Evolutionary conservation across 2,888 invertebrate genomes (phyloP).

Genomic region (Eupeodes luniger): DNA sequence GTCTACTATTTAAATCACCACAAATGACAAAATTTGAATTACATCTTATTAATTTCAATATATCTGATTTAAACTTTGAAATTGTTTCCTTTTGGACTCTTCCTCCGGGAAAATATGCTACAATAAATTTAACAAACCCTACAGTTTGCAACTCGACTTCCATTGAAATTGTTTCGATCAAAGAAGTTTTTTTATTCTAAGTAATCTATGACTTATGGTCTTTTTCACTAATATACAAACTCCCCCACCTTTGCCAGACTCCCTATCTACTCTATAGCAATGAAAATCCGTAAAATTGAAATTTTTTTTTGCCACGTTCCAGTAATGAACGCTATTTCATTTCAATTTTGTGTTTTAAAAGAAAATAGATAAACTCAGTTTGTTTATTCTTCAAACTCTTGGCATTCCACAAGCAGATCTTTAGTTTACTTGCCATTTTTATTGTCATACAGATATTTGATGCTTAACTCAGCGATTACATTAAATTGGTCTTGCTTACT

Average conservation of each 20-base stretch:
- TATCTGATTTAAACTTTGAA: constrained; percentile 1
- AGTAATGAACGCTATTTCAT: background rate
- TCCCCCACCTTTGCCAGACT: background rate
- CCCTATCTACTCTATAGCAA: background rate
- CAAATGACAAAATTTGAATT: background rate
- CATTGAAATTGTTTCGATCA: background rate
- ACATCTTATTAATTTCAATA: background rate
- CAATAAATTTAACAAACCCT: background rate
- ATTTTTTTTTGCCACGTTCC: background rate
- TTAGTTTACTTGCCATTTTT: too few species aligned
- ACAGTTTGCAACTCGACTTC: background rate
- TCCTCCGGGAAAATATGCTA: background rate
- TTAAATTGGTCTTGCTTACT: background rate
- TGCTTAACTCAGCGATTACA: too few species aligned
- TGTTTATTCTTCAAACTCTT: background rate
- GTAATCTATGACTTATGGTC: too few species aligned
- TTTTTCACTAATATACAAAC: too few species aligned
- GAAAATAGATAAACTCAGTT: background rate
- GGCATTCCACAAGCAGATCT: background rate
- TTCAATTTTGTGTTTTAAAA: background rate
- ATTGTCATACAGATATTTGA: too few species aligned
- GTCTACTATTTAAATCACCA: background rate
- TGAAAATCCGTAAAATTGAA: background rate
- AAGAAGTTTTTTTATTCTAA: background rate
- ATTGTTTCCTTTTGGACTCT: background rate